A percentile compares a stretch with the other conserved stretches of the same genome.
Evolutionary conservation across 2,797 vertebrate species (phyloP).

Genomic region (Oryzias dopingdopingensis): DNA sequence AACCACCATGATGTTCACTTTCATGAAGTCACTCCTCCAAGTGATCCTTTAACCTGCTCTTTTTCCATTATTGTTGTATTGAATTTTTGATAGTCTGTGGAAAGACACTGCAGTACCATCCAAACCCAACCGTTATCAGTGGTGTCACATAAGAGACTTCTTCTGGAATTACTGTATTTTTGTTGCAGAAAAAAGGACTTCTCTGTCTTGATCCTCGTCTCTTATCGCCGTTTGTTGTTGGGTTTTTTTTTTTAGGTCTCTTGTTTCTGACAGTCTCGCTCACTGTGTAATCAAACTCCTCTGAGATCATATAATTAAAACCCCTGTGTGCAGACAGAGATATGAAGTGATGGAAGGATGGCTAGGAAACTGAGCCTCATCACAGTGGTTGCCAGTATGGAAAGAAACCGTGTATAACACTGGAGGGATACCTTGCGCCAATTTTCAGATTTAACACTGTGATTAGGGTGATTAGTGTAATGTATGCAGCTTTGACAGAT

Average conservation of each 20-base stretch:
- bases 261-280: conserved; percentile 24
- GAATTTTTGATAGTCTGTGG: conserved; percentile 12
- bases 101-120: conserved; percentile 18
- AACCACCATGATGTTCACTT: conserved; percentile 22
- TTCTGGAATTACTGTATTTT: conserved; percentile 55
- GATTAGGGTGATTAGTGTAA: conserved; percentile 45
- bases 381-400: conserved; percentile 37
- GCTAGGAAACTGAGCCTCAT: conserved; percentile 49
- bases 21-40: conserved; percentile 2
- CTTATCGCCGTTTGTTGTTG: conserved; percentile 21
- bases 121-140: conserved; percentile 27
- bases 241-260: conserved; percentile 7
- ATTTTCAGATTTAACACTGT: conserved; percentile 43
- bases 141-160: conserved; percentile 41
- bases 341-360: conserved; percentile 49
- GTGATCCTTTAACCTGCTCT: background rate
- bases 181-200: conserved; percentile 29
- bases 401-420: conserved; percentile 24
- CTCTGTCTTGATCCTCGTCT: conserved; percentile 37
- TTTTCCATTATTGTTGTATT: conserved; percentile 1
- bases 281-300: conserved; percentile 54
- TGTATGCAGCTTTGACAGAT: conserved; percentile 20
- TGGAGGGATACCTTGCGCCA: conserved; percentile 24
- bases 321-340: conserved; percentile 50
- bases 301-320: conserved; percentile 65